Evolutionary conservation across 1,140 invertebrate species (phyloP).

Genomic region (Polypedilum pembai): DNA sequence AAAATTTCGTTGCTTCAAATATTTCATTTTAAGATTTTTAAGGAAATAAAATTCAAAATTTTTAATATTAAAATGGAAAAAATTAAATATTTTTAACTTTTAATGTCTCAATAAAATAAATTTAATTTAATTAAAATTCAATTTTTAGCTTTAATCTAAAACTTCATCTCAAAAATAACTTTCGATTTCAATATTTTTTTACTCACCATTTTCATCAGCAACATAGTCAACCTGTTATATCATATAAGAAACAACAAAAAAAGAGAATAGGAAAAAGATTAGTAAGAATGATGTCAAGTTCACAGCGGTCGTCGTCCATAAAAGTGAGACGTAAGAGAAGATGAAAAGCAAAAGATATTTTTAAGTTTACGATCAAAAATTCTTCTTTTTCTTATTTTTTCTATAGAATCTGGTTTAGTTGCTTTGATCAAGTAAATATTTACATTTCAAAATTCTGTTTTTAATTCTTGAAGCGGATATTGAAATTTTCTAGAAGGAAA

Average conservation of each 20-base stretch:
- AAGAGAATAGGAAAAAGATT: background rate
- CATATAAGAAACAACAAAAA: background rate
- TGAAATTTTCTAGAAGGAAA: background rate
- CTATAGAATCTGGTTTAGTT: background rate
- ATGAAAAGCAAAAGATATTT: background rate
- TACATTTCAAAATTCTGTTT: background rate
- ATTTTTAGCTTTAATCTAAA: too few relatives aligned
- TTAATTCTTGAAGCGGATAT: background rate
- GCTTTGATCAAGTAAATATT: background rate
- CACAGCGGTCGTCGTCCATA: background rate
- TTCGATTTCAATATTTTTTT: background rate
- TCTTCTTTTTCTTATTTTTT: too few relatives aligned
- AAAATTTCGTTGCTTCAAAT: too few relatives aligned
- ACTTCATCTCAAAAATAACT: too few relatives aligned
- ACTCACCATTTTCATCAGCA: slow-evolving; percentile 11
- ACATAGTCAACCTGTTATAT: background rate
- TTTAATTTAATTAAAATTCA: too few relatives aligned
- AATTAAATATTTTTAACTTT: too few relatives aligned
- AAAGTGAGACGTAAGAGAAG: background rate
- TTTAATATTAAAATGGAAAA: too few relatives aligned
- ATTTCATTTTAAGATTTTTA: too few relatives aligned
- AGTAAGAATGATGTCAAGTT: background rate
- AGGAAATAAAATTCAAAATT: too few relatives aligned
- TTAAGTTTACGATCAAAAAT: too few relatives aligned
- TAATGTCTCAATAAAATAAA: too few relatives aligned